A percentile compares a stretch with the other conserved stretches of the same genome.
phyloP scores from a whole-genome alignment of 2,113 vertebrate genomes.

The Nanorana parkeri region DNA sequence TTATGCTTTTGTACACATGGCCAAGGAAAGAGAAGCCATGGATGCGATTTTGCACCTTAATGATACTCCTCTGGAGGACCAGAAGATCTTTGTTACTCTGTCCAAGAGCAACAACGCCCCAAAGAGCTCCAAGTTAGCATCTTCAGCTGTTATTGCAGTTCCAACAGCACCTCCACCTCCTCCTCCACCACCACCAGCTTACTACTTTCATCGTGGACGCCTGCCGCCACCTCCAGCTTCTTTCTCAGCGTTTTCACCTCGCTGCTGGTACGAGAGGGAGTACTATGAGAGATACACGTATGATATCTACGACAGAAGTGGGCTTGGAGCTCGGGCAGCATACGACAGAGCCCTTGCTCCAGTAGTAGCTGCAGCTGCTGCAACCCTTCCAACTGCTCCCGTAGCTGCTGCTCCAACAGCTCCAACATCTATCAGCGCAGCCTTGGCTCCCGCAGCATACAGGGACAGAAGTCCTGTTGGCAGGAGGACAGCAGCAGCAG shows the following conservation, averaged over 20 bases:
- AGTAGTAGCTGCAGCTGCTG: constrained; percentile 57
- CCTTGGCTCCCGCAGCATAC: constrained; percentile 59
- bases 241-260: constrained; percentile 56
- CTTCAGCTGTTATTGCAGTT: constrained; percentile 50
- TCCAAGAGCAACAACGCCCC: constrained; percentile 69
- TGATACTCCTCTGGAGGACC: constrained; percentile 69
- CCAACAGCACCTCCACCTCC: constrained; percentile 58
- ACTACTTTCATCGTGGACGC: constrained; percentile 50
- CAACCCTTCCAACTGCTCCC: constrained; percentile 9
- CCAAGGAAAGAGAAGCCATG: constrained; percentile 71
- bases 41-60: constrained; percentile 71
- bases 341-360: constrained; percentile 65
- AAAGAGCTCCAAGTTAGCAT: constrained; percentile 57
- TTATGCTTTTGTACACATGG: constrained; percentile 76
- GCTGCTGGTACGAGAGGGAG: constrained; percentile 67
- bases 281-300: constrained; percentile 65
- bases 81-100: constrained; percentile 72
- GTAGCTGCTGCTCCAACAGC: constrained; percentile 39
- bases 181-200: constrained; percentile 47
- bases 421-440: constrained; percentile 49
- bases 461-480: constrained; percentile 71
- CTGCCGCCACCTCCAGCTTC: constrained; percentile 57
- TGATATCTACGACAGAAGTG: constrained; percentile 65
- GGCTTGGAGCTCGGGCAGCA: constrained; percentile 61
- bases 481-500: constrained; percentile 62